Conservation (phyloP, 2,797 vertebrate species). For the Leuciscus waleckii region DNA sequence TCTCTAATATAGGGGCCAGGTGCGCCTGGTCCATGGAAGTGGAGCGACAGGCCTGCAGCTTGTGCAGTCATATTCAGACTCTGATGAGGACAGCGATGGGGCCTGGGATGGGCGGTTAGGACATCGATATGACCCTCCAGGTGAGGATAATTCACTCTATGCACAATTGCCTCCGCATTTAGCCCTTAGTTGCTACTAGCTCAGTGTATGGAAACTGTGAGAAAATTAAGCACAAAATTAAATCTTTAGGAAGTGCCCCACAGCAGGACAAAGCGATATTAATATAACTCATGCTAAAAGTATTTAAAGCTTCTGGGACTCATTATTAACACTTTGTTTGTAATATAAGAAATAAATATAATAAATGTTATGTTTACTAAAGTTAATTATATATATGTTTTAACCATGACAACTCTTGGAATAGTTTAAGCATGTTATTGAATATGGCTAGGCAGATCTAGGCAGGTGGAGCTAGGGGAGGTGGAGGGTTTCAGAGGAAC, state of each 20-base stretch:
- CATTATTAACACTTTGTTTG: too few relatives aligned
- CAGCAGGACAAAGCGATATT: too few relatives aligned
- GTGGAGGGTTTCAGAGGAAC: too few relatives aligned
- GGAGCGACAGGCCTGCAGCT: slow-evolving; percentile 88
- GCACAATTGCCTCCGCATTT: neutral
- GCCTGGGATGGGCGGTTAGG: slow-evolving; percentile 91
- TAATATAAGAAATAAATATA: too few relatives aligned
- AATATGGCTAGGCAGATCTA: too few relatives aligned
- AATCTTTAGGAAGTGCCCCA: neutral
- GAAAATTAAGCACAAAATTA: neutral
- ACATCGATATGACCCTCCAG: slow-evolving; percentile 90
- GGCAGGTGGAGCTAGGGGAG: too few relatives aligned
- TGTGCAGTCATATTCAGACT: slow-evolving; percentile 91
- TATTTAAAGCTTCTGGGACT: neutral
- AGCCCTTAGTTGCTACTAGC: neutral
- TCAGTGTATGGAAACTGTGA: neutral
- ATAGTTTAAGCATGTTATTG: too few relatives aligned
- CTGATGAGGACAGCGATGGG: slow-evolving; percentile 91
- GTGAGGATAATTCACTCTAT: slow-evolving; percentile 68
- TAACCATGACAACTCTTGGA: too few relatives aligned
- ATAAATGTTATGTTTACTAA: too few relatives aligned
- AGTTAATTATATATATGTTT: too few relatives aligned
- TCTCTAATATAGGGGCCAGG: slow-evolving; percentile 84
- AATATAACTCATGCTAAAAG: neutral
- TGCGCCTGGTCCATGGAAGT: slow-evolving; percentile 90